phyloP scores from a whole-genome alignment of 2,113 vertebrate genomes.

The Hyla sarda region DNA sequence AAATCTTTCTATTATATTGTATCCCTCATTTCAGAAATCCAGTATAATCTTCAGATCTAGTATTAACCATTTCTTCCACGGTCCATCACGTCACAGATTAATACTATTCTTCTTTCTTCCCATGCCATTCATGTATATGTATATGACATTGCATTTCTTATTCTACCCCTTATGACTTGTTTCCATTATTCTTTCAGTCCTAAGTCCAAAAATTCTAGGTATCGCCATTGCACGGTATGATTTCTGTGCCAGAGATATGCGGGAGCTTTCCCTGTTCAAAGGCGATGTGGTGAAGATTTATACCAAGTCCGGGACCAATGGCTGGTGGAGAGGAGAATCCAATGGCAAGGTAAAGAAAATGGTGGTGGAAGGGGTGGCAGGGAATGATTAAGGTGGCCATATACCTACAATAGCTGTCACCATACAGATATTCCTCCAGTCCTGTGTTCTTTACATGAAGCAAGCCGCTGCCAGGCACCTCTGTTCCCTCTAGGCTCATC shows the following conservation, averaged over 20 bases:
- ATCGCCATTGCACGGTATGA: constrained; percentile 94
- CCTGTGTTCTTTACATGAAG: too few species aligned
- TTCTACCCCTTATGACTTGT: background rate
- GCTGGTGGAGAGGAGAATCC: constrained; percentile 97
- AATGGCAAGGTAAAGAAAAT: constrained; percentile 86
- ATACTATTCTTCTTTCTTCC: background rate
- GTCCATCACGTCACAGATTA: constrained; percentile 1
- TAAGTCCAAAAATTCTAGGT: constrained; percentile 90
- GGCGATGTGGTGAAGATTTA: constrained; percentile 96
- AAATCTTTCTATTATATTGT: too few species aligned
- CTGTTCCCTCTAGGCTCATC: too few species aligned
- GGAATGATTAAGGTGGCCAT: background rate
- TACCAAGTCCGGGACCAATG: constrained; percentile 91
- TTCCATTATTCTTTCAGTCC: constrained; percentile 73
- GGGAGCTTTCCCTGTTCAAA: constrained; percentile 90
- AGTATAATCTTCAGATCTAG: background rate
- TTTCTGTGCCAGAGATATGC: constrained; percentile 93
- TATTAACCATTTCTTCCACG: background rate
- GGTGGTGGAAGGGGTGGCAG: background rate
- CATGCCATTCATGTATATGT: constrained; percentile 4
- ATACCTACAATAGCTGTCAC: too few species aligned
- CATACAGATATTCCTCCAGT: too few species aligned
- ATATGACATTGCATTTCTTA: background rate
- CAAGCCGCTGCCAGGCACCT: too few species aligned
- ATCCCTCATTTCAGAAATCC: too few species aligned